Evolutionary conservation across 2,797 vertebrate species (phyloP).

Genomic region (Parambassis ranga): DNA sequence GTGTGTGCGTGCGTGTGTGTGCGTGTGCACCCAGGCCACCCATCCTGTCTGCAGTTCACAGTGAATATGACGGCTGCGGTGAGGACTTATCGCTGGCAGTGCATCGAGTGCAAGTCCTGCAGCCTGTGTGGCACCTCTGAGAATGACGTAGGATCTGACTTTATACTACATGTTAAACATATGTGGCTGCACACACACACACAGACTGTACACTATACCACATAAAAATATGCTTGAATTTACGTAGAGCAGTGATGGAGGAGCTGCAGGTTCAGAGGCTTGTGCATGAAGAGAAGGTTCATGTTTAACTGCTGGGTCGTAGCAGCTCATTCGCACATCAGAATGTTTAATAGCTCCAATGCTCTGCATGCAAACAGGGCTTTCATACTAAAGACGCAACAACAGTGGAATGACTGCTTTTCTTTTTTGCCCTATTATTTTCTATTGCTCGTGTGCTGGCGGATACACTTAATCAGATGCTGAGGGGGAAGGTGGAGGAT

Average conservation of each 20-base stretch:
- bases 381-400: too few species aligned
- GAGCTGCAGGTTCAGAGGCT: neutral
- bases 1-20: conserved; percentile 36
- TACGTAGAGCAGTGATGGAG: neutral
- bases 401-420: too few species aligned
- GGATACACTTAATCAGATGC: too few species aligned
- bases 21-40: conserved; percentile 85
- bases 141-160: conserved; percentile 87
- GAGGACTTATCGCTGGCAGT: conserved; percentile 96
- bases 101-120: conserved; percentile 97
- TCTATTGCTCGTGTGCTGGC: too few species aligned
- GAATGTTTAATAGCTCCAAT: too few species aligned
- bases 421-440: too few species aligned
- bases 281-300: neutral
- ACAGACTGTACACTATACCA: neutral
- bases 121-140: conserved; percentile 94
- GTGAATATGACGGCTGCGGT: conserved; percentile 96
- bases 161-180: conserved; percentile 36
- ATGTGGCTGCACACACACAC: conserved; percentile 46
- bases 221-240: neutral
- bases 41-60: conserved; percentile 95
- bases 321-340: too few species aligned
- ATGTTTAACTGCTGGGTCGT: neutral
- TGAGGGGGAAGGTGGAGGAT: too few species aligned
- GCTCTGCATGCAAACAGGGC: too few species aligned